phyloP scores from a whole-genome alignment of 2,888 invertebrate species.

The Erpobdella octoculata region DNA sequence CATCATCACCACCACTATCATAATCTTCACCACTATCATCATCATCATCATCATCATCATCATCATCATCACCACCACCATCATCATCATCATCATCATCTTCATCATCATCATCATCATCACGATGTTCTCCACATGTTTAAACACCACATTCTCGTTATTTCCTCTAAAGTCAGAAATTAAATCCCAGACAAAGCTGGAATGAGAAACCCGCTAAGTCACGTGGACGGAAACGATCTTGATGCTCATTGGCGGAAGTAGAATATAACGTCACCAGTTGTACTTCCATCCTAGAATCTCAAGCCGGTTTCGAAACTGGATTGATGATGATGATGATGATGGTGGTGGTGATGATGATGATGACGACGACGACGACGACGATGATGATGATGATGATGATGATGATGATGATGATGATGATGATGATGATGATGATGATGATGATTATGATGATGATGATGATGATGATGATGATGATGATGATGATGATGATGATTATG shows the following conservation, averaged over 20 bases:
- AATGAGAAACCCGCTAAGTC: not conserved
- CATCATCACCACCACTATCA: constrained; percentile 7
- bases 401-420: not conserved
- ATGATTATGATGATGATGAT: constrained; percentile 15
- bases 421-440: constrained; percentile 17
- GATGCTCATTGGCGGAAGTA: too few relatives aligned
- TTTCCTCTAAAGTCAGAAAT: too few relatives aligned
- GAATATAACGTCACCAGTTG: too few relatives aligned
- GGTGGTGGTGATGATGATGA: constrained; percentile 6
- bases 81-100: constrained; percentile 16
- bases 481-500: constrained; percentile 11
- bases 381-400: constrained; percentile 8
- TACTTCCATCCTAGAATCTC: too few relatives aligned
- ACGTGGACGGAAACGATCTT: too few relatives aligned
- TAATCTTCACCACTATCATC: constrained; percentile 10
- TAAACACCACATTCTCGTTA: too few relatives aligned
- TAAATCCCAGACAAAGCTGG: not conserved
- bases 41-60: constrained; percentile 9
- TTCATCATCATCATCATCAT: not conserved
- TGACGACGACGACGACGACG: not conserved
- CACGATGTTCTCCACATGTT: not conserved
- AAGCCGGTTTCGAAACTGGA: too few relatives aligned
- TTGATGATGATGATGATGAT: not conserved
- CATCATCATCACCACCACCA: constrained; percentile 15
- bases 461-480: constrained; percentile 19